Percentiles rank a stretch among this genome's conserved stretches.
phyloP scores from a whole-genome alignment of 2,888 invertebrate genomes.

The Drosophila birchii region DNA sequence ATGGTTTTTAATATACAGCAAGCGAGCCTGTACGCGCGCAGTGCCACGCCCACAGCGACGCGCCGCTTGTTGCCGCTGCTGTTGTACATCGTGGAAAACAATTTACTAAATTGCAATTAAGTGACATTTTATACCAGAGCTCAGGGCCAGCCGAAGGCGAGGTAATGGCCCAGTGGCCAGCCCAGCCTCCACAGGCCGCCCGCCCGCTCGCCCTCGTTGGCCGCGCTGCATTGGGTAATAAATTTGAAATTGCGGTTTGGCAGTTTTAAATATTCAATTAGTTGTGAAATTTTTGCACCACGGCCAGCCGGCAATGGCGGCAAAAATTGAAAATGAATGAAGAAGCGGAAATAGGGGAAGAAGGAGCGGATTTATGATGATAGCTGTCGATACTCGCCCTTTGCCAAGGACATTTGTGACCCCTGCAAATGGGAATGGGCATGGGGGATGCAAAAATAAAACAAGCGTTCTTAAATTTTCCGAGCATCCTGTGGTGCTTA shows the following conservation, averaged over 20 bases:
- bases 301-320: slow-evolving; percentile 20
- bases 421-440: slow-evolving; percentile 12
- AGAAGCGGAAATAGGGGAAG: neutral
- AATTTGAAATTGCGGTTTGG: slow-evolving; percentile 83
- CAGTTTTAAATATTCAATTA: slow-evolving; percentile 83
- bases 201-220: neutral
- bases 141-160: slow-evolving; percentile 20
- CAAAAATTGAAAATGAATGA: slow-evolving; percentile 42
- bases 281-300: slow-evolving; percentile 79
- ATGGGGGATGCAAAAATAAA: slow-evolving; percentile 12
- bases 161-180: slow-evolving; percentile 41
- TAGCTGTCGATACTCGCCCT: slow-evolving; percentile 64
- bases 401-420: slow-evolving; percentile 48
- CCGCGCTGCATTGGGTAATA: slow-evolving; percentile 74
- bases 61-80: slow-evolving; percentile 76
- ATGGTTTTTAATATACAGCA: slow-evolving; percentile 76
- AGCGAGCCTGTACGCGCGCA: slow-evolving; percentile 15
- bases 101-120: slow-evolving; percentile 84
- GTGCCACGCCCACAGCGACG: slow-evolving; percentile 25
- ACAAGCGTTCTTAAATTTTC: slow-evolving; percentile 17
- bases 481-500: slow-evolving; percentile 25
- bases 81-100: slow-evolving; percentile 81
- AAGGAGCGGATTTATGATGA: slow-evolving; percentile 23
- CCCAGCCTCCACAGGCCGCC: neutral
- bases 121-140: slow-evolving; percentile 77